These are phyloP conservation scores for Emys orbicularis DNA, from an alignment of 2,797 vertebrate genomes.

Conservation along the genomic window DNA sequence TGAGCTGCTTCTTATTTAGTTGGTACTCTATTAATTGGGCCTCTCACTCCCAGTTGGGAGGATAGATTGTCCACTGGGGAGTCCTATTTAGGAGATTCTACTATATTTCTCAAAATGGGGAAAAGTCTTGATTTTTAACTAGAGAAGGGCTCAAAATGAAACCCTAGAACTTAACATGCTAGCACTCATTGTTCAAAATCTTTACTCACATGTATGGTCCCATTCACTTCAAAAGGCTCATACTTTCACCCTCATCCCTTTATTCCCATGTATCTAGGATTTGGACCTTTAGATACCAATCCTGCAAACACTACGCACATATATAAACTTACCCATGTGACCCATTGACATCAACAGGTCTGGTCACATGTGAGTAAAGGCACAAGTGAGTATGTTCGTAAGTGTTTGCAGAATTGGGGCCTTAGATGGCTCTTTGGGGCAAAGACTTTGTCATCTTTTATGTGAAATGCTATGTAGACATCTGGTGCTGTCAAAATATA, in stretches of 20 bases:
- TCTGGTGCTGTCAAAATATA: not conserved
- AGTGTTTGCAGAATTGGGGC: not conserved
- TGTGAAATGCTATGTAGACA: not conserved
- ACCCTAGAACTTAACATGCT: not conserved
- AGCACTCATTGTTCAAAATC: not conserved
- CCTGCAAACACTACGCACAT: not conserved
- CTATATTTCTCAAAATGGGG: slow-evolving; percentile 3
- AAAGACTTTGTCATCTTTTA: not conserved
- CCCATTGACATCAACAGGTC: not conserved
- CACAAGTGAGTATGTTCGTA: not conserved
- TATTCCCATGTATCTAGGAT: not conserved
- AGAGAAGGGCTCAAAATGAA: not conserved
- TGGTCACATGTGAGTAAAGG: not conserved
- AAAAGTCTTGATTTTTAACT: not conserved
- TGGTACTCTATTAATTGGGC: slow-evolving; percentile 31
- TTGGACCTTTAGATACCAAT: not conserved
- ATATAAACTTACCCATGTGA: not conserved
- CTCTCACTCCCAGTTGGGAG: not conserved
- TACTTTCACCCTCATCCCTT: too few species aligned
- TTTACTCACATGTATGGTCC: not conserved
- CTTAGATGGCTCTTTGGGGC: not conserved
- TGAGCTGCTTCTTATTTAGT: not conserved
- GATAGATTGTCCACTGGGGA: not conserved
- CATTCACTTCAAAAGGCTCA: not conserved
- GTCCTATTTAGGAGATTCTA: not conserved